Base-by-base conservation (phyloP, 2,113 vertebrate species). In the Emydura subglobosa region DNA sequence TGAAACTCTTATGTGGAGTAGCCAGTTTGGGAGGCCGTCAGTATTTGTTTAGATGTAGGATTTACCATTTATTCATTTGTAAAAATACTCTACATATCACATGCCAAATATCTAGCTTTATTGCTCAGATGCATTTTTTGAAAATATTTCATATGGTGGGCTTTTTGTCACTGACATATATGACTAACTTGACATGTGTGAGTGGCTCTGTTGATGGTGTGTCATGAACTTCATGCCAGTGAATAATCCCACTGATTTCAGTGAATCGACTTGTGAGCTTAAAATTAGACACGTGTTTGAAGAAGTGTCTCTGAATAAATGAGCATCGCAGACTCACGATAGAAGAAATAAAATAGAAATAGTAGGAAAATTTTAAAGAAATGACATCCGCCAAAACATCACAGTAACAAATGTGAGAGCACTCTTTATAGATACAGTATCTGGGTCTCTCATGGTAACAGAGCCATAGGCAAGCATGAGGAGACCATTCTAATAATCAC, bases 41-140 rank as follows among this genome's bases (percentile, higher is more conserved):
- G 72, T 95, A 92, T 86, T 85, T 88, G 78, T 55, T 50, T n/a
- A 83, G 76, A 80, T 55, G 78, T 7, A 91, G 22, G 47, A 88
- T 82, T 90, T 68, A 83, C 57, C n/a, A 90, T 87, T 85, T 93
- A 90, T 39, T n/a, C 81, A 25, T 44, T 92, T 89, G 14, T 80
- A 89, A 92, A 65, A 95, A 76, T 89, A 29, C 24, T n/a, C n/a
- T 89, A 88, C 51, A 13, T 27, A 12, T 50, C 83, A 93, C 78
- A 87, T 87, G 16, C 7, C 72, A 82, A 88, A 42, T 87, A 25
- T 11, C 29, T 82, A 87, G 8, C 68, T 27, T 54, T 88, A 79
- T 10, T n/a, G 21, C 29, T 61, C 29, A 61, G 29, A 31, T 61
- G 59, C 31, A n/a, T 68, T 68, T 68, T 68, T 68, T 31, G n/a